Evolutionary conservation across 2,888 invertebrate species (phyloP), one percentile per base, ranked within the genome.

Genomic region (Balanococcus diminutus): DNA sequence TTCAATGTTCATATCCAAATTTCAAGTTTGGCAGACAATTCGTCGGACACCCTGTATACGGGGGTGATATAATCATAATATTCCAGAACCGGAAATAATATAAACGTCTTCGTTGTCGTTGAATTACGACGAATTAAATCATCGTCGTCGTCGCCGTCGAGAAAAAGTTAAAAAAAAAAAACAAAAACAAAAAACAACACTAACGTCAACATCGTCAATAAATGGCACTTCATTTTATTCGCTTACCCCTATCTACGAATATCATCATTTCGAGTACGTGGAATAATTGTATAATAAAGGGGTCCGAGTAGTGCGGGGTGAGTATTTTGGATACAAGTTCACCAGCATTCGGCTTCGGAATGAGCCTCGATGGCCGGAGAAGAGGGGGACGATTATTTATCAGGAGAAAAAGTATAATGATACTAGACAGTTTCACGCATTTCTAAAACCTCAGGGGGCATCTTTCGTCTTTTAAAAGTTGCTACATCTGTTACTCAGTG

Each of bases 361-460:
- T 28, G 81, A 81, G 81, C 36, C 6, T 6, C 36, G 36, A 36
- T 36, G 8, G 36, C 3, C 5, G 36, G 51, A 51, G n/a, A 51
- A 6, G 81, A 51, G 82, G 2, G 16, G 51, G 46, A n/a, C 25
- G 82, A 82, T 56, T 67, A 72, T 75, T 75, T 75, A 84, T 28
- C 42, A 75, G 84, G 28, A 72, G 32, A 32, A 36, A 72, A 39
- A 61, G 32, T 61, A 72, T 39, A 46, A 84, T 72, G 72, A 84
- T 67, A 39, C 67, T 84, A 72, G 84, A 75, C 84, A 67, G 84
- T 84, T 84, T 84, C 72, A 84, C 75, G 84, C 84, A 84, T 84
- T 84, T 84, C 79, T 75, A 46, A 75, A 84, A 39, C 84, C 72
- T 75, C 84, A 42, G 84, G 84, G 84, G 84, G 84, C 75, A 84